Conservation (phyloP, 2,888 invertebrate genomes). For the Actias luna region DNA sequence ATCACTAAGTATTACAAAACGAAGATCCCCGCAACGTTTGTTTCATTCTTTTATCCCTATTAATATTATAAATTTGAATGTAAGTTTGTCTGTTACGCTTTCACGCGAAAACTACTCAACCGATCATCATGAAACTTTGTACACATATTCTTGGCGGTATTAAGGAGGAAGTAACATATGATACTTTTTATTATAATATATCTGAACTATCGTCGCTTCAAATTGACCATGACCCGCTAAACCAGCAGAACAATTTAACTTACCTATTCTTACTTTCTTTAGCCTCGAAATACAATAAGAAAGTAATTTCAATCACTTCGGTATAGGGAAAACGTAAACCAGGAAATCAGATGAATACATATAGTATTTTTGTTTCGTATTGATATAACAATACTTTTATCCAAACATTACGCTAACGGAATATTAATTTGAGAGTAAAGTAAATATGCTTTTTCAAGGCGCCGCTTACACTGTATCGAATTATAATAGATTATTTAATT, state of each 20-base stretch:
- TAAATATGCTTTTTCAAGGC: neutral
- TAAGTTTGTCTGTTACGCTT: no score
- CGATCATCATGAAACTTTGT: no score
- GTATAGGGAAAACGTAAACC: neutral
- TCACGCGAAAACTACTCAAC: no score
- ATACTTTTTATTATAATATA: no score
- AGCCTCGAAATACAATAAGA: neutral
- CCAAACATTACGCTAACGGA: slow-evolving; percentile 1
- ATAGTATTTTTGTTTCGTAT: neutral
- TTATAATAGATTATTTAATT: slow-evolving; percentile 4
- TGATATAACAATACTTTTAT: neutral
- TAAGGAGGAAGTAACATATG: no score
- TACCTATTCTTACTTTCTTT: neutral
- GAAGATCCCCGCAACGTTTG: no score
- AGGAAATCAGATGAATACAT: neutral
- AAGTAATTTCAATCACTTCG: neutral
- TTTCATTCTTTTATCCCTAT: no score
- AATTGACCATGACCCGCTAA: no score
- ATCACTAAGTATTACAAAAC: no score
- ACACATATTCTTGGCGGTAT: no score
- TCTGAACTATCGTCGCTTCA: no score
- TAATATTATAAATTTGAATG: no score
- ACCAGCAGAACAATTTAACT: neutral
- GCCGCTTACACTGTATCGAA: slow-evolving; percentile 1
- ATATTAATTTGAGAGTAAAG: slow-evolving; percentile 1